These are phyloP conservation scores for Iphiclides podalirius DNA, from an alignment of 2,888 invertebrate genomes.

Conservation along the genomic window DNA sequence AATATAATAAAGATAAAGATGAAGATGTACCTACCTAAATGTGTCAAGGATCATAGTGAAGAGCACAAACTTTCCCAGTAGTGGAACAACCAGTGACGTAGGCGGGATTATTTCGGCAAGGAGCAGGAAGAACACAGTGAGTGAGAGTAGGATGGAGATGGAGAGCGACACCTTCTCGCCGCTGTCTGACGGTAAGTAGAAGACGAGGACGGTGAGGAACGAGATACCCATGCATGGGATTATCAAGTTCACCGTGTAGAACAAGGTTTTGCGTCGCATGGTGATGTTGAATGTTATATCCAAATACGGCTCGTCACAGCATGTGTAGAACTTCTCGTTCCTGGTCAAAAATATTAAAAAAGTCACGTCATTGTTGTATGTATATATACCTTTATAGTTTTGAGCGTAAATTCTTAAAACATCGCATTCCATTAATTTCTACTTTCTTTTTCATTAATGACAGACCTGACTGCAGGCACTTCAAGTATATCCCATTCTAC, in stretches of 20 bases:
- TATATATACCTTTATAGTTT: too few relatives aligned
- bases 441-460: too few relatives aligned
- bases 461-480: constrained; percentile 93
- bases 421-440: too few relatives aligned
- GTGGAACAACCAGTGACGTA: constrained; percentile 94
- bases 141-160: constrained; percentile 95
- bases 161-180: constrained; percentile 99
- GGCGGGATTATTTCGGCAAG: constrained; percentile 83
- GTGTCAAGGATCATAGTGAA: constrained; percentile 98
- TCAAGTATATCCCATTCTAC: constrained; percentile 99
- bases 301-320: constrained; percentile 96
- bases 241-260: constrained; percentile 97
- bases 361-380: too few relatives aligned
- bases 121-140: constrained; percentile 97
- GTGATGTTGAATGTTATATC: constrained; percentile 98
- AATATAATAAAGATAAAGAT: not conserved
- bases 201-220: constrained; percentile 95
- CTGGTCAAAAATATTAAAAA: not conserved
- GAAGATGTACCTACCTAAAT: constrained; percentile 84
- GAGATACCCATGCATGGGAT: constrained; percentile 97
- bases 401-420: too few relatives aligned
- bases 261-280: constrained; percentile 95
- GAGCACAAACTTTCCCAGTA: constrained; percentile 95
- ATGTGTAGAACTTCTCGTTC: constrained; percentile 95
- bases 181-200: constrained; percentile 96